A percentile compares a stretch with the other conserved stretches of the same genome.
Conservation (phyloP, 2,797 vertebrate species). For the Lycodopsis pacificus region DNA sequence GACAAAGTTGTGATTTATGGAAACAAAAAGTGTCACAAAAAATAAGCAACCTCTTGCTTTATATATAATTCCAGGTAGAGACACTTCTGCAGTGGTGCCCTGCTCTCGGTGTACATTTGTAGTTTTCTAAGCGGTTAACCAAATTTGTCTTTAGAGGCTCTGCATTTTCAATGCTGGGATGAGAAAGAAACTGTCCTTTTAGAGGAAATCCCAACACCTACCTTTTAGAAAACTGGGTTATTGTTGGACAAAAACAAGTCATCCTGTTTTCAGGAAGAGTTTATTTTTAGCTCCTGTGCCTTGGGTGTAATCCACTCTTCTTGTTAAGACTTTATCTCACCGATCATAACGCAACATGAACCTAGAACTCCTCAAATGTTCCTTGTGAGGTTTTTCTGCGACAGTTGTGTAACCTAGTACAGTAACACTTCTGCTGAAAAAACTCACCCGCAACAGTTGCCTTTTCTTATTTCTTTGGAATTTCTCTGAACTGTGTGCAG, state of each 20-base stretch:
- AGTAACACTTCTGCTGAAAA: background rate
- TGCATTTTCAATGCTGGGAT: background rate
- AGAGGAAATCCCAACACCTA: slow-evolving; percentile 39
- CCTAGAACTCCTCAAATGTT: background rate
- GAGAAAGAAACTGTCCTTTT: background rate
- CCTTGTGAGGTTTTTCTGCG: background rate
- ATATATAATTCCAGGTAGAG: background rate
- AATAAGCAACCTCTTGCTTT: background rate
- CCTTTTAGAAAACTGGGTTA: slow-evolving; percentile 15
- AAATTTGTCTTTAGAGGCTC: background rate
- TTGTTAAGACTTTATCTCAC: slow-evolving; percentile 16
- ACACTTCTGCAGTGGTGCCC: background rate
- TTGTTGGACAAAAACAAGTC: slow-evolving; percentile 4
- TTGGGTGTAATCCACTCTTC: slow-evolving; percentile 25
- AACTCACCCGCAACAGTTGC: background rate
- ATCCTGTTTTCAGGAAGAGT: slow-evolving; percentile 52
- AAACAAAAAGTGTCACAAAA: background rate
- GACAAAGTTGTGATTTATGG: background rate
- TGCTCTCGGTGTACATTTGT: background rate
- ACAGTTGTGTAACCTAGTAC: background rate
- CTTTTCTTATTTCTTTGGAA: background rate
- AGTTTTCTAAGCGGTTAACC: background rate
- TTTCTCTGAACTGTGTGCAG: background rate
- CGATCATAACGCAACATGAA: background rate
- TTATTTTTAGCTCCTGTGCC: slow-evolving; percentile 56